Evolutionary conservation across 2,797 vertebrate genomes (phyloP).

Genomic region (Channallabes apus): DNA sequence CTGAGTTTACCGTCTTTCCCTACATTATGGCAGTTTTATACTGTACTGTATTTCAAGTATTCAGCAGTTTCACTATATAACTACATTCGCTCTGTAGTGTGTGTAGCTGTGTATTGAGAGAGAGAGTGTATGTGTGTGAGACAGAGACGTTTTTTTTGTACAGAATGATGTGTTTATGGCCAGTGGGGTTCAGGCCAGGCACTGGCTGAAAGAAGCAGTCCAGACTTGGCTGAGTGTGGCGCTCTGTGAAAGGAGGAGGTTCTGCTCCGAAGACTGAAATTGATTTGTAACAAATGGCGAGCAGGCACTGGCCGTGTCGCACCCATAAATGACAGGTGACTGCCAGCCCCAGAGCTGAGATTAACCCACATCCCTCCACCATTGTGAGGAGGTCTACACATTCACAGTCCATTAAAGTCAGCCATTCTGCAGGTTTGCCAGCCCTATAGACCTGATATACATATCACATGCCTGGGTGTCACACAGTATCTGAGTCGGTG

Average conservation of each 20-base stretch:
- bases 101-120: background rate
- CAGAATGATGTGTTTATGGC: constrained; percentile 22
- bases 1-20: too few relatives aligned
- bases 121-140: background rate
- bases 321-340: constrained; percentile 55
- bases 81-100: background rate
- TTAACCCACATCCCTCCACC: constrained; percentile 52
- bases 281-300: constrained; percentile 54
- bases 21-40: too few relatives aligned
- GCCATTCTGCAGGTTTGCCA: constrained; percentile 36
- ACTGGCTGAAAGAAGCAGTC: background rate
- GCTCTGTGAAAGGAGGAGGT: constrained; percentile 27
- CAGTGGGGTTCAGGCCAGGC: constrained; percentile 5
- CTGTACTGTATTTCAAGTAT: background rate
- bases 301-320: constrained; percentile 42
- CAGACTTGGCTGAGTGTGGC: constrained; percentile 31
- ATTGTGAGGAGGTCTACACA: constrained; percentile 46
- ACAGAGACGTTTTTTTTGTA: background rate
- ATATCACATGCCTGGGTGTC: constrained; percentile 30
- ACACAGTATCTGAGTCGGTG: constrained; percentile 8
- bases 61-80: background rate
- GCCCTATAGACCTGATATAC: constrained; percentile 29
- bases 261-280: constrained; percentile 47
- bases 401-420: constrained; percentile 56
- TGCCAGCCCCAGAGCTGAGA: constrained; percentile 50